Evolutionary conservation across 2,113 vertebrate genomes (phyloP).

Genomic region (Sapayoa aenigma): DNA sequence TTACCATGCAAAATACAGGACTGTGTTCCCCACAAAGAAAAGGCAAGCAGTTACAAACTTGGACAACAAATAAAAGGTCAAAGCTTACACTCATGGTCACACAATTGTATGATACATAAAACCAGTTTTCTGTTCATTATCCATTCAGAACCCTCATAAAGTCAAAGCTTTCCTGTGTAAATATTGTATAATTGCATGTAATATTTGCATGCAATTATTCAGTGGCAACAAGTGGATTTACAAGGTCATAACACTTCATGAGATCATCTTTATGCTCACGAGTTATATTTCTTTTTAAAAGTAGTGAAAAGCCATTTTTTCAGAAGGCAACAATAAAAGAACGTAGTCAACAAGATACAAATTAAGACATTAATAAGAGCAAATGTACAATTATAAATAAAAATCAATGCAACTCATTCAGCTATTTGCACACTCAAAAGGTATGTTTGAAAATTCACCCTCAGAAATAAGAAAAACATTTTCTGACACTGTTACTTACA

Average conservation of each 20-base stretch:
- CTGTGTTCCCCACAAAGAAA: not conserved
- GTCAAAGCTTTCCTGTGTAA: not conserved
- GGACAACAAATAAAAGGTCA: not conserved
- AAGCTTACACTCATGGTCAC: not conserved
- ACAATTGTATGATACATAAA: not conserved
- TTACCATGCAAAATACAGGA: not conserved
- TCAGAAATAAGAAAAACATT: not conserved
- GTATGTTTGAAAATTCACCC: not conserved
- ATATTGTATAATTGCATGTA: not conserved
- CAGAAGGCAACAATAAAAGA: not conserved
- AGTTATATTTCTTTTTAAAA: not conserved
- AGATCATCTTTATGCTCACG: not conserved
- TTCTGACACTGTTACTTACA: not conserved
- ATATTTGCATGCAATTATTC: not conserved
- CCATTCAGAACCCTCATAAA: not conserved
- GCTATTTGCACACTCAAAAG: not conserved
- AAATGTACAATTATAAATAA: not conserved
- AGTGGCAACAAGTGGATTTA: not conserved
- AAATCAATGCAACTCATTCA: not conserved
- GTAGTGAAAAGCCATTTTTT: not conserved
- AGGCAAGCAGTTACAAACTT: not conserved
- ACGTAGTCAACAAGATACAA: not conserved
- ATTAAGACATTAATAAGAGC: not conserved
- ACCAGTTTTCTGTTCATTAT: not conserved
- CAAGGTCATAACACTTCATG: accelerated